Evolutionary conservation across 2,113 vertebrate genomes (phyloP), one percentile per base, ranked within the genome.

Genomic region (Azemiops feae): DNA sequence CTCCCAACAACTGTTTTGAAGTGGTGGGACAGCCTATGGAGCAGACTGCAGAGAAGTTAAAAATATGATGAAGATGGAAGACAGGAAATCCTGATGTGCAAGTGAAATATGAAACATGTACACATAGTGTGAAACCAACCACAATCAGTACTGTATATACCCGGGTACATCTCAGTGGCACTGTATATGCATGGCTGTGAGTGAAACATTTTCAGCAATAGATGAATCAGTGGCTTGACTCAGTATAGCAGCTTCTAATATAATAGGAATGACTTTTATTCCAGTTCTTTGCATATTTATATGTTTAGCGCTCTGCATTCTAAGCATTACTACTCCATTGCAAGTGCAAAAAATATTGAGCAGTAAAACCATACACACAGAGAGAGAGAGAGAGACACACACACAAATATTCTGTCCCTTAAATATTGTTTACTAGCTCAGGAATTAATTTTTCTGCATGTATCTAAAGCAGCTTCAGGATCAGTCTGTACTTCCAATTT

Each of bases 391-490:
- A n/a, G n/a, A n/a, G n/a, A n/a, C 47, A 89, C n/a, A 2, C 8
- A 20, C 58, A 43, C 55, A 69, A 2, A 54, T 8, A 55, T 85
- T 27, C 20, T 89, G 54, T 52, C 74, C 45, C 45, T 60, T 90
- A 39, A 14, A 22, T 55, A 43, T 8, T 60, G 55, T 18, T 93
- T 93, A 64, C n/a, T 7, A 53, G 81, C 22, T 52, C 16, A 64
- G 14, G 74, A 53, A 87, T 87, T 86, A 86, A 54, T 90, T 86
- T 47, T 93, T 81, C 55, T 90, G 34, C 45, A 90, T 87, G 43
- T 90, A 85, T 57, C 88, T 87, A 64, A 60, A 90, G 14, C 55
- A 64, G 55, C 81, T 90, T 90, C 53, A 47, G 92, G 34, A 90
- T 90, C 22, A 20, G 88, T 85, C 64, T 55, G 27, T 89, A 74